Evolutionary conservation across 2,888 invertebrate species (phyloP).

Genomic region (Apodemia hepburni): DNA sequence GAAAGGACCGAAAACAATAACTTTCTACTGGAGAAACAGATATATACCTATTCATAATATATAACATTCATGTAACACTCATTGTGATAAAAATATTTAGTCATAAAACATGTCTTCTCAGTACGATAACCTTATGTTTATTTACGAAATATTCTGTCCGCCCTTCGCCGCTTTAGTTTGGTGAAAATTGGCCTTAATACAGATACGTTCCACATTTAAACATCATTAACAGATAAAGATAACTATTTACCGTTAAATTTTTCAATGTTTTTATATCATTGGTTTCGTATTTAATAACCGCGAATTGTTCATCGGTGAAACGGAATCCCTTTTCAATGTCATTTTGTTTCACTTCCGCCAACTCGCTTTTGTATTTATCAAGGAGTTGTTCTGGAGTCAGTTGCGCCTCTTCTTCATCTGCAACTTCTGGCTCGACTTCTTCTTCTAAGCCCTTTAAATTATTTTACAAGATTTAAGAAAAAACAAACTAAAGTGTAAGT

Average conservation of each 20-base stretch:
- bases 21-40: too few species aligned
- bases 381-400: constrained; percentile 64
- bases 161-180: too few species aligned
- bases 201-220: too few species aligned
- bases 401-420: constrained; percentile 53
- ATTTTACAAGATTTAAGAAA: not conserved
- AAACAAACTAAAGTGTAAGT: too few species aligned
- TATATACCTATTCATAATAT: too few species aligned
- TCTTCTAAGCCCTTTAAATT: constrained; percentile 53
- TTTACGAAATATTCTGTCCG: too few species aligned
- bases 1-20: too few species aligned
- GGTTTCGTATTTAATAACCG: constrained; percentile 81
- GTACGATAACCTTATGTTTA: too few species aligned
- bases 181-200: too few species aligned
- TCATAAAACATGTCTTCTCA: too few species aligned
- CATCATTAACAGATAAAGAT: not conserved
- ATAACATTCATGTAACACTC: too few species aligned
- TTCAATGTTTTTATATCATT: constrained; percentile 79
- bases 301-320: constrained; percentile 79
- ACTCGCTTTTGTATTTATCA: constrained; percentile 51
- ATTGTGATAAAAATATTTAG: too few species aligned
- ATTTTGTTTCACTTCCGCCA: constrained; percentile 52
- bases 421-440: constrained; percentile 57
- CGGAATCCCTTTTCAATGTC: constrained; percentile 79
- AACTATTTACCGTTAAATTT: constrained; percentile 73